Base-by-base conservation (phyloP, 2,888 invertebrate genomes). In the Synergus laeviventris region DNA sequence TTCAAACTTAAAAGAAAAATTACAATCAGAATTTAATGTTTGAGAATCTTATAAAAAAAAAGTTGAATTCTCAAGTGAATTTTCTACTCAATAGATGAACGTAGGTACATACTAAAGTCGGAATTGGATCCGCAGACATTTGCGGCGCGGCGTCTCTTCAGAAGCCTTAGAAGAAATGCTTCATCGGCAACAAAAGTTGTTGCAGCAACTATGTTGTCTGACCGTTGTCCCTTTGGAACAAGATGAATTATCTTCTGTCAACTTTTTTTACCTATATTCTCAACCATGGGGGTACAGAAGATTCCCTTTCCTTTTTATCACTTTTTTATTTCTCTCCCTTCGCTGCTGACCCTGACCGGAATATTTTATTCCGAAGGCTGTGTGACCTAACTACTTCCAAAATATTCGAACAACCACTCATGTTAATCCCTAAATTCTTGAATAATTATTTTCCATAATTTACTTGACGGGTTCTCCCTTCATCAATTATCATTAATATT, bases 201-300 rank as follows among this genome's bases (percentile, higher is more conserved):
- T 60, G 70, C 75, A 39, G 31, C 59, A 73, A 75, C 78, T 75
- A 73, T 61, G 73, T 73, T 45, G 73, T 54, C 45, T 64, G 73
- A 62, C 73, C 73, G 56, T 62, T 73, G 62, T 77, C 39, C 59
- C 61, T 18, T 60, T 59, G 12, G 31, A 21, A 49, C 42, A 31
- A 70, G 56, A 76, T 76, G 45, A 66, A 76, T 78, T 78, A 78
- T 76, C 56, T 38, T 74, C 78, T 31, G 59, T 74, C 66, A 64
- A 76, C 74, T 78, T 78, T 78, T 78, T 76, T 39, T 45, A 5
- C 62, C 14, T 62, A 42, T 21, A 14, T 14, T 38, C 62, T 54
- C 73, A 61, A 75, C 49, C 39, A 77, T 73, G 18, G 39, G 42
- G 42, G 42, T 42, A 14, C 42, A 42, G 42, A 42, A 18, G 61